A percentile compares a stretch with the other conserved stretches of the same genome.
These are phyloP conservation scores for Nothocercus julius DNA, from an alignment of 2,113 vertebrate species.

Conservation along the genomic window DNA sequence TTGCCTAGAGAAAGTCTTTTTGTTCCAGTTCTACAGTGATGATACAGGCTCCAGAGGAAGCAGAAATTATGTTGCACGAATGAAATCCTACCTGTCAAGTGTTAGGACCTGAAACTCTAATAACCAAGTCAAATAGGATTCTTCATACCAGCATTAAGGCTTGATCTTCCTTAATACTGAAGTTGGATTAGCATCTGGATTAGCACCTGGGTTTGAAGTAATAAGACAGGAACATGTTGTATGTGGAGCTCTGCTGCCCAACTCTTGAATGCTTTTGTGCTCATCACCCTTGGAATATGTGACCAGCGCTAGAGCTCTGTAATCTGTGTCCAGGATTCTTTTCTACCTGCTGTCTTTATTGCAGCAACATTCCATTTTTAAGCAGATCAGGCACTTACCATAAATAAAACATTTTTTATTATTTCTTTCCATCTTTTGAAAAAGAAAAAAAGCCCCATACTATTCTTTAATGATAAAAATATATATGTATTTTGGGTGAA, in stretches of 20 bases:
- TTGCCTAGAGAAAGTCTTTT: neutral
- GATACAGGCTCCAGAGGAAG: neutral
- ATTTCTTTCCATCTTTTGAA: conserved; percentile 65
- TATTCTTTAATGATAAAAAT: conserved; percentile 50
- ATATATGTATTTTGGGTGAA: neutral
- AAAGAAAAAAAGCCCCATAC: conserved; percentile 23
- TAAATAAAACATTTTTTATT: conserved; percentile 75
- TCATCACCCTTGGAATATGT: neutral
- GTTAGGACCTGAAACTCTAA: neutral
- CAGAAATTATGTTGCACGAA: neutral
- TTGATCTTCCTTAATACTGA: neutral
- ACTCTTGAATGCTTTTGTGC: neutral
- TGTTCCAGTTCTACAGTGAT: neutral
- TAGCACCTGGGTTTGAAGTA: neutral
- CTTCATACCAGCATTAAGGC: neutral
- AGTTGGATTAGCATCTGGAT: neutral
- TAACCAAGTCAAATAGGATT: neutral
- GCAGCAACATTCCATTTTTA: conserved; percentile 4
- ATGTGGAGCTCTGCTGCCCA: neutral
- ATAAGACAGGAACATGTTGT: neutral
- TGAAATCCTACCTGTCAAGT: fast-evolving
- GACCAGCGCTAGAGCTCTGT: neutral
- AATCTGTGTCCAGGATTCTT: neutral
- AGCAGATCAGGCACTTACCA: conserved; percentile 68
- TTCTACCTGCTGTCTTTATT: conserved; percentile 26